phyloP scores from a whole-genome alignment of 2,888 invertebrate genomes.

The Volucella inanis region DNA sequence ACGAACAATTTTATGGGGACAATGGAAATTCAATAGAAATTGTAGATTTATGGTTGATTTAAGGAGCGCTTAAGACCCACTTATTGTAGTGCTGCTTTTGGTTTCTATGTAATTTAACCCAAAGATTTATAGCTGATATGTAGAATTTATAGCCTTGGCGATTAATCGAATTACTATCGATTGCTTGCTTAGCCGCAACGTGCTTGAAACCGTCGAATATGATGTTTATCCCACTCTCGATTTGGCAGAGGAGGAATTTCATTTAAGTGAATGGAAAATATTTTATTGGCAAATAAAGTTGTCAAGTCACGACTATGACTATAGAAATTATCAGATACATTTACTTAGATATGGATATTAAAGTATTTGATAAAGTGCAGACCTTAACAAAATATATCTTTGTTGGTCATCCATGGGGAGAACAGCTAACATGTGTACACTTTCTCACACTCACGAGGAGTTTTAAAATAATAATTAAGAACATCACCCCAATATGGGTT shows the following conservation, averaged over 20 bases:
- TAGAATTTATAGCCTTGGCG: constrained; percentile 28
- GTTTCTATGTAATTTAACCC: constrained; percentile 41
- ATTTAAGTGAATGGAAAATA: background rate
- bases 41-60: constrained; percentile 45
- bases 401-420: too few relatives aligned
- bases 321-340: too few relatives aligned
- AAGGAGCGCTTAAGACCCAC: background rate
- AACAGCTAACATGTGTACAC: too few relatives aligned
- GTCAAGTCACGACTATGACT: too few relatives aligned
- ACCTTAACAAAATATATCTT: too few relatives aligned
- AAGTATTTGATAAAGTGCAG: too few relatives aligned
- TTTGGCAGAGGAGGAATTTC: constrained; percentile 1
- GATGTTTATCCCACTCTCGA: background rate
- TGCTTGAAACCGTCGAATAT: background rate
- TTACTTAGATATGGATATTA: too few relatives aligned
- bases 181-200: background rate
- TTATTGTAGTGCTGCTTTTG: constrained; percentile 5
- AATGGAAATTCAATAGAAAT: constrained; percentile 18
- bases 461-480: too few relatives aligned
- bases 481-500: too few relatives aligned
- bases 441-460: too few relatives aligned
- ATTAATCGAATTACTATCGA: constrained; percentile 43
- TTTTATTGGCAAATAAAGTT: constrained; percentile 5
- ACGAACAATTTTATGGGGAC: constrained; percentile 3
- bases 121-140: constrained; percentile 48